These are phyloP conservation scores for Leptopilina drosophilae DNA, from an alignment of 2,888 invertebrate species.

Conservation along the genomic window DNA sequence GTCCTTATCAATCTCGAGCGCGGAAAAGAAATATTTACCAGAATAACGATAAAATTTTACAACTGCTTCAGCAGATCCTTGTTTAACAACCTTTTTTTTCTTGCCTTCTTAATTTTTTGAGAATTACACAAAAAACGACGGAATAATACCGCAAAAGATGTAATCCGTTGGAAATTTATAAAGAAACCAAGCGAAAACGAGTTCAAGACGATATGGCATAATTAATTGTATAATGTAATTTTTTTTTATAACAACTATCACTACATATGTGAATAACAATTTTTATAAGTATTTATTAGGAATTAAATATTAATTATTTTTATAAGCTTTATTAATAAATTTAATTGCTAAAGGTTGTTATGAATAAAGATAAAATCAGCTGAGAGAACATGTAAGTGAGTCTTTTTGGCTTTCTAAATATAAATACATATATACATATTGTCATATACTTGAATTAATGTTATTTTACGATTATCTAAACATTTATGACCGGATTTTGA, in stretches of 20 bases:
- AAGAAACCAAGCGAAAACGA: background rate
- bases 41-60: slow-evolving; percentile 19
- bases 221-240: too few species aligned
- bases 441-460: slow-evolving; percentile 1
- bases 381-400: background rate
- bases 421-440: background rate
- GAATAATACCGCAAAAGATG: background rate
- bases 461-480: background rate
- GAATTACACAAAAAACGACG: background rate
- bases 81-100: slow-evolving; percentile 14
- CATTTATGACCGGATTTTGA: slow-evolving; percentile 24
- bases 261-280: background rate
- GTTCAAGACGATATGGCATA: background rate
- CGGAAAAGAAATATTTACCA: slow-evolving; percentile 8
- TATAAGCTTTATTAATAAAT: background rate
- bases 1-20: slow-evolving; percentile 13
- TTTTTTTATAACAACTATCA: background rate
- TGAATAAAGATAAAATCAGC: background rate
- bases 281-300: background rate
- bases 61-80: background rate
- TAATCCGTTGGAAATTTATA: slow-evolving; percentile 2
- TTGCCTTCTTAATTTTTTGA: slow-evolving; percentile 9
- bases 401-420: background rate
- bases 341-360: background rate
- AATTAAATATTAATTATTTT: background rate